Conservation (phyloP, 2,113 vertebrate genomes). For the Lontra canadensis region DNA sequence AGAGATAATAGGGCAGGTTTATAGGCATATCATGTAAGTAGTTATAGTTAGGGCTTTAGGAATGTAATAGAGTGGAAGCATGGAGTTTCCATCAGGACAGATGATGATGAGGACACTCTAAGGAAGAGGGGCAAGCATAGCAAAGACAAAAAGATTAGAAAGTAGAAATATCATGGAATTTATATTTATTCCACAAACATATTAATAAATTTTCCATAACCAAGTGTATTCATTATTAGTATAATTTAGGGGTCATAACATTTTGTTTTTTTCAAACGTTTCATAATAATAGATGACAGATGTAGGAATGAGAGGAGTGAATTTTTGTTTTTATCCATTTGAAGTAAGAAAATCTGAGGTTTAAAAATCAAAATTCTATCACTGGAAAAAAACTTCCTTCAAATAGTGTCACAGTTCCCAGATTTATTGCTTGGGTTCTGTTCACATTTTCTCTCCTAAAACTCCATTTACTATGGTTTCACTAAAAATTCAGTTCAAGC, state of each 20-base stretch:
- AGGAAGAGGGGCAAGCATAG: neutral
- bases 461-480: conserved; percentile 60
- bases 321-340: conserved; percentile 21
- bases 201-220: neutral
- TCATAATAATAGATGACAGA: neutral
- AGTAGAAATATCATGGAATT: neutral
- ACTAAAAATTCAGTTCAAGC: conserved; percentile 60
- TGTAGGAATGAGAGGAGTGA: neutral
- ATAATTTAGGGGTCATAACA: neutral
- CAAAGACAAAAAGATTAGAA: neutral
- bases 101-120: too few relatives aligned
- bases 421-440: conserved; percentile 43
- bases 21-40: neutral
- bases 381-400: conserved; percentile 41
- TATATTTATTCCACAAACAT: neutral
- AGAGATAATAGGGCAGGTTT: neutral
- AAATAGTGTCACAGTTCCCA: conserved; percentile 3
- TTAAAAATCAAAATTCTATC: conserved; percentile 34
- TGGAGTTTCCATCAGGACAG: neutral
- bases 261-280: neutral
- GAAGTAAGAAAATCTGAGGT: neutral
- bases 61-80: neutral
- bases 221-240: neutral
- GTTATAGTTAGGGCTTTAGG: neutral
- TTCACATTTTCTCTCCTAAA: conserved; percentile 68